Evolutionary conservation across 2,888 invertebrate species (phyloP).

Genomic region (Trichogramma dendrolimi): DNA sequence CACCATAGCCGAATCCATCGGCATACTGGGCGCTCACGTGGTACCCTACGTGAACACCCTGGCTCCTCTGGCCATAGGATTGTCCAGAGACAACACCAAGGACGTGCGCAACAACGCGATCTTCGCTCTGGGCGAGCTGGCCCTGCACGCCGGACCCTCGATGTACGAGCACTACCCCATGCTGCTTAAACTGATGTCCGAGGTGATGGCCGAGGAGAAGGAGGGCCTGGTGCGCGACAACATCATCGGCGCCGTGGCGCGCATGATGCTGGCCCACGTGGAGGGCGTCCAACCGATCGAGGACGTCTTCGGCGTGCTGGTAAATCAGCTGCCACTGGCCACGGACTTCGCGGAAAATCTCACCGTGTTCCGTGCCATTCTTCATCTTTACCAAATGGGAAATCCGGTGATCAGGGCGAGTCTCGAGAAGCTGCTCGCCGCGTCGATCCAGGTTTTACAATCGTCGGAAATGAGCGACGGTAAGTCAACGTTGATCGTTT

Average conservation of each 20-base stretch:
- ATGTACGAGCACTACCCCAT: slow-evolving; percentile 63
- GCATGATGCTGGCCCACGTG: slow-evolving; percentile 65
- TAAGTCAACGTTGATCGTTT: slow-evolving; percentile 34
- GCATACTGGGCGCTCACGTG: slow-evolving; percentile 58
- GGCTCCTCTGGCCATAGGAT: slow-evolving; percentile 61
- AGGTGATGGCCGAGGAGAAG: slow-evolving; percentile 63
- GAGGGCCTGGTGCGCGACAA: slow-evolving; percentile 69
- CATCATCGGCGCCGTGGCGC: slow-evolving; percentile 72
- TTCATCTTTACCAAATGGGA: slow-evolving; percentile 61
- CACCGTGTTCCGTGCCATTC: slow-evolving; percentile 65
- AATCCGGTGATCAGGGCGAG: slow-evolving; percentile 57
- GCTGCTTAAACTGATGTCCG: slow-evolving; percentile 65
- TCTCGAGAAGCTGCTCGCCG: slow-evolving; percentile 56
- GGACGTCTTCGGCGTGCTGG: slow-evolving; percentile 69
- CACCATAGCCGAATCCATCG: slow-evolving; percentile 69
- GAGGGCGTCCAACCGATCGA: slow-evolving; percentile 62
- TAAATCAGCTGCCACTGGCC: slow-evolving; percentile 67
- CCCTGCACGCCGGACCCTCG: slow-evolving; percentile 62
- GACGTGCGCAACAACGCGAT: slow-evolving; percentile 75
- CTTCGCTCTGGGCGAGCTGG: slow-evolving; percentile 72
- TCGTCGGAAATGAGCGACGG: slow-evolving; percentile 57
- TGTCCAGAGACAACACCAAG: slow-evolving; percentile 61
- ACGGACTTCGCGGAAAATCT: slow-evolving; percentile 72
- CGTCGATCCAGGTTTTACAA: slow-evolving; percentile 58
- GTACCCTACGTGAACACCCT: slow-evolving; percentile 60